Conservation (phyloP, 2,797 vertebrate genomes). For the Gobionotothen gibberifrons region DNA sequence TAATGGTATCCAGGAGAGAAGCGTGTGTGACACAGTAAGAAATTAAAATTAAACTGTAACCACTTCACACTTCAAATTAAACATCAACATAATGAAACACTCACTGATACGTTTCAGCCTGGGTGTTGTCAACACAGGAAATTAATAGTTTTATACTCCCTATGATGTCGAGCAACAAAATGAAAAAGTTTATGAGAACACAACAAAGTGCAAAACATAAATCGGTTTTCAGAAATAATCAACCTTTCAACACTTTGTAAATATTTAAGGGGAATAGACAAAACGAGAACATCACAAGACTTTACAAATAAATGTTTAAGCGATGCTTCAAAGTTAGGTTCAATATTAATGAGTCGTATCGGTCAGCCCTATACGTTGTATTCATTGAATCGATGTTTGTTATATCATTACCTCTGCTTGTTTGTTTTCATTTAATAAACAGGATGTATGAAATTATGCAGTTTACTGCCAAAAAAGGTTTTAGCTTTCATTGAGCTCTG, state of each 20-base stretch:
- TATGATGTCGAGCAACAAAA: neutral
- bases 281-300: neutral
- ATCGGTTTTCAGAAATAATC: neutral
- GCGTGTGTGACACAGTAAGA: slow-evolving; percentile 24
- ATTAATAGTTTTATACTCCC: neutral
- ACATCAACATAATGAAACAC: slow-evolving; percentile 55
- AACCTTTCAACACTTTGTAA: no score
- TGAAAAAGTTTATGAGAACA: neutral
- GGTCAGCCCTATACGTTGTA: no score
- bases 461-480: no score
- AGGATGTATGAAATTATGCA: no score
- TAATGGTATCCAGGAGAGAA: slow-evolving; percentile 43
- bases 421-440: neutral
- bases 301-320: neutral
- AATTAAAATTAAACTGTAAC: slow-evolving; percentile 43
- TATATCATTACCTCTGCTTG: no score
- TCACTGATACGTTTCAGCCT: slow-evolving; percentile 23
- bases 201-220: neutral
- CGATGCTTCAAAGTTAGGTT: neutral
- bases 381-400: no score
- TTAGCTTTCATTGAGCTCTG: no score
- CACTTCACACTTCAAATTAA: slow-evolving; percentile 41
- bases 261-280: neutral
- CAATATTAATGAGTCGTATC: neutral
- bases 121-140: slow-evolving; percentile 3